A percentile compares a stretch with the other conserved stretches of the same genome.
Evolutionary conservation across 2,888 invertebrate genomes (phyloP).

Genomic region (Pammene aurita): DNA sequence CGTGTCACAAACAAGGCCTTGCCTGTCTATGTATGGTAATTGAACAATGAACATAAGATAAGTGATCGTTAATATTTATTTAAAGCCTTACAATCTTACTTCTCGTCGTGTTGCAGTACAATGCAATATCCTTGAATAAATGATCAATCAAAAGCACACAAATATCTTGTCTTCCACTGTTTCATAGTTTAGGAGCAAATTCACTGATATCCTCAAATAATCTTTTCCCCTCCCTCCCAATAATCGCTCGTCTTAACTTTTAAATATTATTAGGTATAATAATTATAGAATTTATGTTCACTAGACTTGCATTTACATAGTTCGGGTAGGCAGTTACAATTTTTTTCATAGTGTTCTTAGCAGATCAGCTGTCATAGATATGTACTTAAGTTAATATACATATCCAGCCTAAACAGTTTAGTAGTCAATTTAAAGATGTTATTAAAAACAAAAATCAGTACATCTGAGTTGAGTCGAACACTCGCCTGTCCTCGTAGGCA

Average conservation of each 20-base stretch:
- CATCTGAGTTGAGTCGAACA: neutral
- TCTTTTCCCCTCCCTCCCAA: no score
- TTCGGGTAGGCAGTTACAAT: no score
- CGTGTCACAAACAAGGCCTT: constrained; percentile 16
- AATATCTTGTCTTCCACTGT: neutral
- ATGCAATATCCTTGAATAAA: constrained; percentile 7
- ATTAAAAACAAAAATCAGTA: neutral
- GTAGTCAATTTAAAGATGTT: neutral
- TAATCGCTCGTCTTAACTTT: no score
- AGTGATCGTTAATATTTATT: constrained; percentile 12
- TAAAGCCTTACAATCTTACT: neutral
- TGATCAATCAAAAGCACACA: neutral
- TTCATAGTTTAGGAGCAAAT: neutral
- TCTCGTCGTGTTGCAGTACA: neutral
- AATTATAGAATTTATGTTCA: no score
- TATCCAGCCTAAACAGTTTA: no score
- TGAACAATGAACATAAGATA: constrained; percentile 2
- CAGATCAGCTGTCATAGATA: no score
- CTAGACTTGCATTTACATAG: no score
- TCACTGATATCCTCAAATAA: neutral
- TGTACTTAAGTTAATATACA: no score
- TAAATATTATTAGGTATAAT: no score
- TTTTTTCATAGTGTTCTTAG: no score
- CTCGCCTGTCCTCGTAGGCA: neutral
- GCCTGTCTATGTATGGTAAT: constrained; percentile 12